Evolutionary conservation across 1,140 invertebrate species (phyloP), one percentile per base, ranked within the genome.

Genomic region (Drosophila prosaltans): DNA sequence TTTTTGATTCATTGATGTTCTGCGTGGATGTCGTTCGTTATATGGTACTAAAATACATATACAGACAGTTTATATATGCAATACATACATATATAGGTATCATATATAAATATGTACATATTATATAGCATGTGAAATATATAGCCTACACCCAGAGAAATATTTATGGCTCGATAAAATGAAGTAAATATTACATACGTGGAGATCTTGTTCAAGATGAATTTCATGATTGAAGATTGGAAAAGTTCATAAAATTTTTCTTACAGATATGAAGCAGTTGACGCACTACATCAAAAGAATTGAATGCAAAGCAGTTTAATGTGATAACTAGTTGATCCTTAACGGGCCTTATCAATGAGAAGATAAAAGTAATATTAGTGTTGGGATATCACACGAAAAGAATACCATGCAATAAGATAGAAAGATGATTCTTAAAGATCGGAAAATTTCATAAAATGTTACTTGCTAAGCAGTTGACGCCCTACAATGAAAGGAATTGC

Each of bases 1-100:
- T 79, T 76, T 88, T 86, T 86, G 83, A 86, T 86, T 86, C 83
- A 88, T 86, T 88, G 83, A 88, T 72, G 76, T 88, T 72, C 80
- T 88, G 83, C 83, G 76, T 88, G 83, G 73, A 80, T 86, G 83
- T 82, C 67, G 79, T 69, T 68, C 61, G 69, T 60, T 61, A 30
- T 71, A 48, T 45, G 55, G 30, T 68, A 43, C 28, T 24, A 21
- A 7, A 26, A 51, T 51, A 26, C 21, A 10, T 24, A 51, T n/a
- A 45, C 5, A 21, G 21, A 45, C 5, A 45, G 16, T 45, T 21
- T 21, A 45, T 8, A 45, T 8, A 45, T 36, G 28, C 28, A 4
- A 36, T 36, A 36, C 4, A 43, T 48, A 48, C 7, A 9, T 48
- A 6, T 10, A 51, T 51, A 51, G 21, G 6, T 51, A 51, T 16